Conservation (phyloP, 2,888 invertebrate species). For the Tuta absoluta region DNA sequence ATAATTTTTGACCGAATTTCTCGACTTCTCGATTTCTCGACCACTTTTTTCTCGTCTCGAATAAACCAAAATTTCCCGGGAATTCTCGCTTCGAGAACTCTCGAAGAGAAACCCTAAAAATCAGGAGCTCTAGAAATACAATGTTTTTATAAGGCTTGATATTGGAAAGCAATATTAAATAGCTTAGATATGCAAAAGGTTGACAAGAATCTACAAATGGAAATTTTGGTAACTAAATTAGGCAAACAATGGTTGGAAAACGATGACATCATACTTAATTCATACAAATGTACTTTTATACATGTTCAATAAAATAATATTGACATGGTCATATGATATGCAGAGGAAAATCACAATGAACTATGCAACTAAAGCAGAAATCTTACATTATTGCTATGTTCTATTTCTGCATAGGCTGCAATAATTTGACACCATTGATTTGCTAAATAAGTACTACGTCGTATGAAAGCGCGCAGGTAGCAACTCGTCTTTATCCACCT, state of each 20-base stretch:
- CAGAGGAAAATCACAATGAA: background rate
- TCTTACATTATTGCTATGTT: background rate
- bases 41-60: too few species aligned
- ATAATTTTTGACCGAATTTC: too few species aligned
- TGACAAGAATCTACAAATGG: too few species aligned
- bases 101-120: too few species aligned
- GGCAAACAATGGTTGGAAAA: background rate
- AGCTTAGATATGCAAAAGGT: too few species aligned
- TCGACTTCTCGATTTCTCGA: too few species aligned
- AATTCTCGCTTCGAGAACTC: too few species aligned
- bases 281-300: background rate
- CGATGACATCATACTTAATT: background rate
- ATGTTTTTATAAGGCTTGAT: too few species aligned
- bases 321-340: background rate
- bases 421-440: conserved; percentile 36
- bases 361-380: background rate
- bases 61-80: too few species aligned
- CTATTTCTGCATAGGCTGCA: conserved; percentile 27
- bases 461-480: conserved; percentile 29
- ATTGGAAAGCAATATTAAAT: too few species aligned
- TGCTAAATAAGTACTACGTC: conserved; percentile 30
- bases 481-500: conserved; percentile 5
- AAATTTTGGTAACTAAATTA: background rate
- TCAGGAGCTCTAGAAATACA: too few species aligned
- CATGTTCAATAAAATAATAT: background rate